Conservation (phyloP, 2,888 invertebrate species). For the Euphydryas editha region DNA sequence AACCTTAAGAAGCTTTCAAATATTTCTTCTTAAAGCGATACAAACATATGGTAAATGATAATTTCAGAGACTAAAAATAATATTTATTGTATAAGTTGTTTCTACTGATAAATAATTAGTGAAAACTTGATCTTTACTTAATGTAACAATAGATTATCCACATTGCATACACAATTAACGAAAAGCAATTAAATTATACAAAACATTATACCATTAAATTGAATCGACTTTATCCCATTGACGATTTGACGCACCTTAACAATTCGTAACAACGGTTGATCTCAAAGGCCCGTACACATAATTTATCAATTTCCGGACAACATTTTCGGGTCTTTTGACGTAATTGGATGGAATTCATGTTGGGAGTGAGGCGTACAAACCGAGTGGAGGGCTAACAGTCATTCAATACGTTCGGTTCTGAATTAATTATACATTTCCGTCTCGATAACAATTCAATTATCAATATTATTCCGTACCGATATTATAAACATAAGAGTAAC, state of each 20-base stretch:
- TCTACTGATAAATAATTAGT: too few relatives aligned
- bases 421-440: conserved; percentile 5
- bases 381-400: too few relatives aligned
- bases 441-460: neutral
- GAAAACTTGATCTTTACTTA: too few relatives aligned
- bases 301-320: conserved; percentile 34
- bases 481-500: too few relatives aligned
- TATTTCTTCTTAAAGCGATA: too few relatives aligned
- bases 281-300: conserved; percentile 24
- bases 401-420: neutral
- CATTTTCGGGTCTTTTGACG: conserved; percentile 33
- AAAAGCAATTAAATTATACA: neutral
- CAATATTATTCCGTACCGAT: too few relatives aligned
- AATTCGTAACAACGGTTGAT: conserved; percentile 26
- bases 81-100: too few relatives aligned
- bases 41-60: too few relatives aligned
- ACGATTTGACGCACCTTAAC: conserved; percentile 18
- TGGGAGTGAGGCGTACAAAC: neutral
- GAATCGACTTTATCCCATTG: conserved; percentile 19
- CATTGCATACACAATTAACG: neutral
- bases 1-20: too few relatives aligned
- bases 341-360: conserved; percentile 29
- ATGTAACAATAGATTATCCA: too few relatives aligned
- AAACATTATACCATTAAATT: neutral
- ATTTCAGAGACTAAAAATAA: too few relatives aligned